A percentile compares a stretch with the other conserved stretches of the same genome.
These are phyloP conservation scores for Coremacera marginata DNA, from an alignment of 2,888 invertebrate genomes.

Conservation along the genomic window DNA sequence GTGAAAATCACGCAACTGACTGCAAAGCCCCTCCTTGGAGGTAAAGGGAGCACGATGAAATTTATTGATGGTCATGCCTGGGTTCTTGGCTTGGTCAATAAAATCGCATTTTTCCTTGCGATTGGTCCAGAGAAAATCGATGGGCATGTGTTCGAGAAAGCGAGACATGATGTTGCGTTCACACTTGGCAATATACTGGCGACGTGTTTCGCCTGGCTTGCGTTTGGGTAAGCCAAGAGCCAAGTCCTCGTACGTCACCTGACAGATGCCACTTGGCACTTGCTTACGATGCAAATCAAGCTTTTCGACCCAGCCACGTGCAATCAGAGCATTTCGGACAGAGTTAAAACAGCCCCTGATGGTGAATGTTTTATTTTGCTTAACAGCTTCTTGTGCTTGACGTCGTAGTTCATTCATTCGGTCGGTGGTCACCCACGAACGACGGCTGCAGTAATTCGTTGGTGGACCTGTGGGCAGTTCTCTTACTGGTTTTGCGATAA, in stretches of 20 bases:
- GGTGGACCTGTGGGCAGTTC: slow-evolving; percentile 52
- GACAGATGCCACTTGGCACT: slow-evolving; percentile 55
- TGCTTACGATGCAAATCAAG: slow-evolving; percentile 66
- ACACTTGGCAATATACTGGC: slow-evolving; percentile 75
- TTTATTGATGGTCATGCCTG: slow-evolving; percentile 81
- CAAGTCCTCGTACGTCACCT: slow-evolving; percentile 66
- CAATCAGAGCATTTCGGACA: slow-evolving; percentile 76
- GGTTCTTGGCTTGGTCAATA: slow-evolving; percentile 69
- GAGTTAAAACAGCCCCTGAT: slow-evolving; percentile 81
- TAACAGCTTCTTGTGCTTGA: slow-evolving; percentile 76
- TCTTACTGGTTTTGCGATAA: not conserved
- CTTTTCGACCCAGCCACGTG: slow-evolving; percentile 77
- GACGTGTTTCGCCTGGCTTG: slow-evolving; percentile 68
- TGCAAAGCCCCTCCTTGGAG: slow-evolving; percentile 89
- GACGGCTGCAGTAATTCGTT: slow-evolving; percentile 60
- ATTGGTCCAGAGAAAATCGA: slow-evolving; percentile 92
- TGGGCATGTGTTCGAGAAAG: slow-evolving; percentile 82
- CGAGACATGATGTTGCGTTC: slow-evolving; percentile 80
- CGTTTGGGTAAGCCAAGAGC: slow-evolving; percentile 66
- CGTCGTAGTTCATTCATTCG: slow-evolving; percentile 76
- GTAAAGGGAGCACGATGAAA: slow-evolving; percentile 91
- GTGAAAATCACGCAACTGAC: slow-evolving; percentile 83
- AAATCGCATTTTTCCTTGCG: slow-evolving; percentile 78
- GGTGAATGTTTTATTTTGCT: slow-evolving; percentile 77
- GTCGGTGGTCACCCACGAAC: slow-evolving; percentile 74